Conservation (phyloP, 2,113 vertebrate species). For the Bolborhynchus lineola region DNA sequence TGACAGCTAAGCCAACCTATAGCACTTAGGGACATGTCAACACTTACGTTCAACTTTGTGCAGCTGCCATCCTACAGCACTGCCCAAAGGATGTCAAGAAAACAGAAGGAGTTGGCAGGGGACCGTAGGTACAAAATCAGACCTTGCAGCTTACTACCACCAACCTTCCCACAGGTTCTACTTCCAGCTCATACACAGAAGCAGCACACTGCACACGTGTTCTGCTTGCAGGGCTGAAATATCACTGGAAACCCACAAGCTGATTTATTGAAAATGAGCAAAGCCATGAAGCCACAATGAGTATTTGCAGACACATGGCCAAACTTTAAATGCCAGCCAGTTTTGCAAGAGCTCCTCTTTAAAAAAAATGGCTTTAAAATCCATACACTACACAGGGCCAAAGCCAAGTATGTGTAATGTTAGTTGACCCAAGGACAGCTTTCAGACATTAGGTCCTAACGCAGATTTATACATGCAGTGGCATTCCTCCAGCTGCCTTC, state of each 20-base stretch:
- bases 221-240: not conserved
- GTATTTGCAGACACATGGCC: not conserved
- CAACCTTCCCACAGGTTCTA: not conserved
- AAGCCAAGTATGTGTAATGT: rapidly evolving
- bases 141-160: not conserved
- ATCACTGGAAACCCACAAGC: not conserved
- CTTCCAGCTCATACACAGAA: not conserved
- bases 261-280: not conserved
- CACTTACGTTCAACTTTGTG: rapidly evolving
- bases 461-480: rapidly evolving
- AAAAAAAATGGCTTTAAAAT: not conserved
- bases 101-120: not conserved
- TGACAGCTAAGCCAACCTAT: not conserved
- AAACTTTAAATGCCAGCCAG: not conserved
- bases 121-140: not conserved
- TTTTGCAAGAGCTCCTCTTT: not conserved
- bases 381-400: not conserved
- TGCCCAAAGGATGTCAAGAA: not conserved
- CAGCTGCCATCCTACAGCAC: not conserved
- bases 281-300: not conserved
- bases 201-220: rapidly evolving
- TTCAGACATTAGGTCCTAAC: not conserved
- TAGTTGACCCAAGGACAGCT: not conserved
- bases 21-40: not conserved
- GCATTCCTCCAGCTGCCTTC: not conserved